These are phyloP conservation scores for Mastomys coucha DNA, from an alignment of 2,113 vertebrate genomes.

Conservation along the genomic window DNA sequence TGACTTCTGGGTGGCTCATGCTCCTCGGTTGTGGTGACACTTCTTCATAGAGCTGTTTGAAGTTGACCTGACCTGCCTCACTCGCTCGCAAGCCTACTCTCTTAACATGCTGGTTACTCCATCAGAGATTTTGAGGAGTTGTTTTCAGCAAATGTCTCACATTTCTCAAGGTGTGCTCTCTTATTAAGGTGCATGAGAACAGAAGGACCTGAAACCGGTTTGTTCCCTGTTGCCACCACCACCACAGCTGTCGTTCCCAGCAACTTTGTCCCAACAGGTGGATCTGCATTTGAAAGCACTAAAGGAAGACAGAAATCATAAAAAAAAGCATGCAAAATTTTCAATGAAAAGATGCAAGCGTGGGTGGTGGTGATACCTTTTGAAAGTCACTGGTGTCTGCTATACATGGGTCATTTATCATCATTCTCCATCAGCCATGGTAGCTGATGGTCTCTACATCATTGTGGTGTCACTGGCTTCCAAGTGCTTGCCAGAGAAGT, in stretches of 20 bases:
- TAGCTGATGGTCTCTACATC: neutral
- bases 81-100: too few species aligned
- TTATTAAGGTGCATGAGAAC: neutral
- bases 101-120: too few species aligned
- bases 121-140: neutral
- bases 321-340: neutral
- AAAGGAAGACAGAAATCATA: neutral
- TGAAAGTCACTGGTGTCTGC: neutral
- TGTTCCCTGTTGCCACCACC: fast-evolving
- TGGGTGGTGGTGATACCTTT: neutral
- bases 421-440: neutral
- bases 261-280: too few species aligned
- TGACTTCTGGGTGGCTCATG: neutral
- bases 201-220: neutral
- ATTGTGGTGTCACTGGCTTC: neutral
- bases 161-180: fast-evolving
- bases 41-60: neutral
- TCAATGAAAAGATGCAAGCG: neutral
- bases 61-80: neutral
- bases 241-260: fast-evolving
- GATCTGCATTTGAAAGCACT: neutral
- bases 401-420: fast-evolving
- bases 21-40: fast-evolving
- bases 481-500: neutral
- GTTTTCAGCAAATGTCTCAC: neutral